Evolutionary conservation across 2,797 vertebrate species (phyloP).

Genomic region (Gymnothorax javanicus): DNA sequence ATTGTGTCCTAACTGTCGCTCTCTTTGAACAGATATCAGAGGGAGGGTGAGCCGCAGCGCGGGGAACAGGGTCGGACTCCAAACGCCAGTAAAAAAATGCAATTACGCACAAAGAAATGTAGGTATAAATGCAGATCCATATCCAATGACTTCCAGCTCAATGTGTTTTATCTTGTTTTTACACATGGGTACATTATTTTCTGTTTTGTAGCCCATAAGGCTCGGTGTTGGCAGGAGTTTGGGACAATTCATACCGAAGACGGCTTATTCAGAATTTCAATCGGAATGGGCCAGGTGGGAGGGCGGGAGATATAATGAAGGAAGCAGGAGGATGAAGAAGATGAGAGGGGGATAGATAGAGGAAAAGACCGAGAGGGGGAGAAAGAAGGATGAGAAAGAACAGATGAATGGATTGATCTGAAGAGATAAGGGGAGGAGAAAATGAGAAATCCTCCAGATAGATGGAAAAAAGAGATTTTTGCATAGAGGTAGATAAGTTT

Average conservation of each 20-base stretch:
- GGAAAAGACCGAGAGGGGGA: constrained; percentile 12
- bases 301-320: constrained; percentile 2
- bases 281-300: constrained; percentile 19
- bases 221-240: constrained; percentile 34
- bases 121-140: constrained; percentile 8
- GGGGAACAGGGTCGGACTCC: background rate
- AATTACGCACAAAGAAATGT: constrained; percentile 1
- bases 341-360: constrained; percentile 16
- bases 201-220: constrained; percentile 30
- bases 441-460: constrained; percentile 27
- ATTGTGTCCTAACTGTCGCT: constrained; percentile 62
- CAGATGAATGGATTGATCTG: constrained; percentile 24
- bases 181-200: constrained; percentile 24
- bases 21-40: constrained; percentile 59
- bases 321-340: constrained; percentile 22
- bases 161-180: constrained; percentile 33
- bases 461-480: constrained; percentile 21
- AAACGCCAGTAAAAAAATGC: constrained; percentile 14
- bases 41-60: constrained; percentile 47
- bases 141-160: constrained; percentile 8
- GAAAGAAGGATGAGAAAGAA: constrained; percentile 13
- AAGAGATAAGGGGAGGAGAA: constrained; percentile 15
- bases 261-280: constrained; percentile 36
- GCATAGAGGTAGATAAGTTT: constrained; percentile 6
- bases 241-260: constrained; percentile 25